Evolutionary conservation across 2,888 invertebrate species (phyloP), one percentile per base, ranked within the genome.

Genomic region (Stegophylla sp.): DNA sequence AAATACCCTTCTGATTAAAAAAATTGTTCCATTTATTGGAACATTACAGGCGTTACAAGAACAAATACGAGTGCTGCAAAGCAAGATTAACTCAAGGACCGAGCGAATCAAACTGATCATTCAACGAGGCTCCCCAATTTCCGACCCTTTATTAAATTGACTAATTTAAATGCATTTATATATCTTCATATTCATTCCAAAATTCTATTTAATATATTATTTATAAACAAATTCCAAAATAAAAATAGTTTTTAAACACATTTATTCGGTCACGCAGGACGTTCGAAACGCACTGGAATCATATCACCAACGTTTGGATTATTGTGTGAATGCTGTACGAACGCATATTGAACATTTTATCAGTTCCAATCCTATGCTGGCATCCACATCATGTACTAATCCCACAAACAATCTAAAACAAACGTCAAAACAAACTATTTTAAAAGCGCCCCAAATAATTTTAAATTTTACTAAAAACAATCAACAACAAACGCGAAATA

Each of bases 31-130:
- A 59, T 83, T 82, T 61, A 66, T 81, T 82, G 82, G 82, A 86
- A 87, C 86, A 86, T 84, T 84, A 82, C 88, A 95, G 95, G 92
- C 91, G 87, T 93, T 91, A 89, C 92, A 93, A 87, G 95, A 95
- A 88, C 91, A 91, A 88, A 92, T 94, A 86, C 93, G 93, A 87
- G 91, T 91, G 87, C 91, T 96, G 86, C 94, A 95, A 88, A 92
- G 92, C 89, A 94, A 94, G 90, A 93, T 96, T 86, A 91, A 92
- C 86, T 92, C 94, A 88, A 92, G 94, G 85, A 92, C 92, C 87
- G 95, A 96, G 89, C 92, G 95, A 86, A 92, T 95, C 86, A 95
- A 95, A 88, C 89, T 94, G 85, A 89, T 96, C 86, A 90, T 93
- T 87, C 93, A 94, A 89, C 92, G 94, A 87, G 95, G 94, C 88